Percentiles rank a stretch among this genome's conserved stretches.
Evolutionary conservation across 2,113 vertebrate genomes (phyloP).

Genomic region (Coptodon rendalli): DNA sequence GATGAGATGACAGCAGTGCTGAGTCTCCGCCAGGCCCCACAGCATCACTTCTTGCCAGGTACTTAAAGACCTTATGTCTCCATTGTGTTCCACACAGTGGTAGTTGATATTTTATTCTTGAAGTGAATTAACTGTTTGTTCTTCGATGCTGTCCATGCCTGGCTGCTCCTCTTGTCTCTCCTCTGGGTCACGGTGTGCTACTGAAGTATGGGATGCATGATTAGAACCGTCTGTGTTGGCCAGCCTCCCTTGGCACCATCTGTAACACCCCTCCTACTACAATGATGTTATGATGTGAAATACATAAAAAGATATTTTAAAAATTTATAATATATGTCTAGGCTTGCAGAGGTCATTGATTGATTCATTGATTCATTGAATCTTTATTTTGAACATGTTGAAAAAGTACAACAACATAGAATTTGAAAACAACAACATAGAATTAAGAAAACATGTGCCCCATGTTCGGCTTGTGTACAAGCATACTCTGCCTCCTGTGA

Average conservation of each 20-base stretch:
- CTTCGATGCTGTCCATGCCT: not conserved
- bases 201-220: rapidly evolving
- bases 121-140: not conserved
- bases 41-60: slow-evolving; percentile 84
- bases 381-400: not conserved
- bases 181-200: rapidly evolving
- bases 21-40: slow-evolving; percentile 80
- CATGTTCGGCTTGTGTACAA: not conserved
- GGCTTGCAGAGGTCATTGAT: not conserved
- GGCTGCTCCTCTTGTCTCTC: rapidly evolving
- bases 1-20: slow-evolving; percentile 94
- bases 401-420: not conserved
- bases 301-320: not conserved
- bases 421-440: not conserved
- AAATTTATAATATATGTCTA: not conserved
- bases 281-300: not conserved
- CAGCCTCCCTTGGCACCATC: not conserved
- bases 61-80: not conserved
- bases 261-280: not conserved
- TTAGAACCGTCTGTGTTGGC: not conserved
- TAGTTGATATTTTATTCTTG: not conserved
- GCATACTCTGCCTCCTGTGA: not conserved
- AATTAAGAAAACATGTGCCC: not conserved
- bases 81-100: not conserved
- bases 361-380: not conserved